Conservation (phyloP, 2,888 invertebrate species). For the Cosmopolites sordidus region DNA sequence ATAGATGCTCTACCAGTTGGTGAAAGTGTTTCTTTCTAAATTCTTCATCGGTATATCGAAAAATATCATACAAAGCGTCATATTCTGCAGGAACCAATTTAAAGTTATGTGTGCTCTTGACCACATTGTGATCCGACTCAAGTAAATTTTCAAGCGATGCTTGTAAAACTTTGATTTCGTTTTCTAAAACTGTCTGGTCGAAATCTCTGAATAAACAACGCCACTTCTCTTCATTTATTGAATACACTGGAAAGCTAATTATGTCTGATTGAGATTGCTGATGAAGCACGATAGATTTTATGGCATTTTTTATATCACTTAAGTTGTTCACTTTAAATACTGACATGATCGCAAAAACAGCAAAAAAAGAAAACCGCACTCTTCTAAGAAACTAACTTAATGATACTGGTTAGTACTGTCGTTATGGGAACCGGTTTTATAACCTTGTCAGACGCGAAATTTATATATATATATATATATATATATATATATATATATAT, state of each 20-base stretch:
- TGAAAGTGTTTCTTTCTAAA: conserved; percentile 4
- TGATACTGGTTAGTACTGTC: no score
- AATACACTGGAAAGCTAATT: neutral
- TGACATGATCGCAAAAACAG: neutral
- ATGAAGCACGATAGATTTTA: neutral
- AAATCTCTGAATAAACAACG: neutral
- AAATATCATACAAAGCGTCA: conserved; percentile 4
- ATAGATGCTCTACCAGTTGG: neutral
- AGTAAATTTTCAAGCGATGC: neutral
- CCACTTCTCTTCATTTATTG: neutral
- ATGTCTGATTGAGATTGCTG: neutral
- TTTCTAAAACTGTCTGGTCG: neutral
- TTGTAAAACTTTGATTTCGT: neutral
- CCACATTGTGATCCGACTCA: neutral
- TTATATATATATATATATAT: no score
- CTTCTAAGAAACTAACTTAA: no score
- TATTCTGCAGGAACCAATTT: neutral
- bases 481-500: no score
- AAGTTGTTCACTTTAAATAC: neutral
- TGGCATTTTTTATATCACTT: neutral
- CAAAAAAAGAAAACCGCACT: no score
- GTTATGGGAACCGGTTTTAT: no score
- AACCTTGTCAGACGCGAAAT: no score
- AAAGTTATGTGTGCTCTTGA: neutral
- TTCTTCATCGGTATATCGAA: neutral